Conservation (phyloP, 64 coral and sea anemone genomes). For the Dendronephthya gigantea region DNA sequence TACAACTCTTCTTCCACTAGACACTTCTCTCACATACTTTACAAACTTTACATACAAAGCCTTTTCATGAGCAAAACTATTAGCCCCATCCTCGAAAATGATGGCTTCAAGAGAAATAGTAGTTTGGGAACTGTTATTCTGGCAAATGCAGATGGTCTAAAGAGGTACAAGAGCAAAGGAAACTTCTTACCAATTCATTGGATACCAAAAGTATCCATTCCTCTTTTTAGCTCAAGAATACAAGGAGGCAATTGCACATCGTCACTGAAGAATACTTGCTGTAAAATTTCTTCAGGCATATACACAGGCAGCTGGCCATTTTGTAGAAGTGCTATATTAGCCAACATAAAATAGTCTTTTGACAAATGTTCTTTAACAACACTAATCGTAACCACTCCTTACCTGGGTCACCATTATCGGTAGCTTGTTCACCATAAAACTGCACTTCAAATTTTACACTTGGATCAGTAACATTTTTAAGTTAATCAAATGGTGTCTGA, state of each 20-base stretch:
- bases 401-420: conserved; percentile 14
- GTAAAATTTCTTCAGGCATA: conserved; percentile 37
- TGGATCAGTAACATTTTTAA: conserved; percentile 19
- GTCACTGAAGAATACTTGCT: not conserved
- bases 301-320: conserved; percentile 33
- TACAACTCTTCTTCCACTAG: conserved; percentile 19
- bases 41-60: conserved; percentile 27
- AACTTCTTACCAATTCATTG: too few species aligned
- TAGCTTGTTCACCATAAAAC: conserved; percentile 41
- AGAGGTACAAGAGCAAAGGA: too few species aligned
- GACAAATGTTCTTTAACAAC: too few species aligned
- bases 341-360: conserved; percentile 34
- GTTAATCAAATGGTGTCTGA: conserved; percentile 46
- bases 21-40: conserved; percentile 9
- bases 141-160: too few species aligned
- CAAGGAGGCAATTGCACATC: conserved; percentile 12
- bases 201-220: conserved; percentile 46
- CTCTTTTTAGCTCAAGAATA: conserved; percentile 32
- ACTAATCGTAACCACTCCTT: conserved; percentile 23
- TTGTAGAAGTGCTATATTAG: conserved; percentile 23
- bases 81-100: conserved; percentile 26
- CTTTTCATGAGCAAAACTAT: conserved; percentile 5
- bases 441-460: conserved; percentile 43
- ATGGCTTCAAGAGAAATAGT: too few species aligned
- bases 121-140: too few species aligned